Evolutionary conservation across 2,888 invertebrate genomes (phyloP).

Genomic region (Ophion ellenae): DNA sequence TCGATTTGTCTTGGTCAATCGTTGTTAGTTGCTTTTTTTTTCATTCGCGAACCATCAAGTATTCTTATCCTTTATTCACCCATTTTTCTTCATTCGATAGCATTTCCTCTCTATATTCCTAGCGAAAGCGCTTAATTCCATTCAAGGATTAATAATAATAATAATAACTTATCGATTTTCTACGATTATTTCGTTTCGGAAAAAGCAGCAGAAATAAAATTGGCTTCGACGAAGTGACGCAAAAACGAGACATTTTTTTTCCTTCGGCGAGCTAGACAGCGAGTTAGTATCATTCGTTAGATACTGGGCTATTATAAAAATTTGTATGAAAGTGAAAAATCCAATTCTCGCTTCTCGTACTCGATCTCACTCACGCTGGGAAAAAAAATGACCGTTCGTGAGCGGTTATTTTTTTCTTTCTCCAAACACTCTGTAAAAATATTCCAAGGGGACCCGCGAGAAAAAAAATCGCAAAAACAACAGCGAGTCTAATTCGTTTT

Average conservation of each 20-base stretch:
- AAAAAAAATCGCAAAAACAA: slow-evolving; percentile 21
- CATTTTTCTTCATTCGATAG: slow-evolving; percentile 1
- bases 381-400: slow-evolving; percentile 11
- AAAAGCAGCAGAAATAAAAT: slow-evolving; percentile 31
- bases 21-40: neutral
- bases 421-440: slow-evolving; percentile 38
- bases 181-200: slow-evolving; percentile 28
- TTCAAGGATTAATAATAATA: slow-evolving; percentile 51
- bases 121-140: slow-evolving; percentile 50
- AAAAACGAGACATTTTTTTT: slow-evolving; percentile 20
- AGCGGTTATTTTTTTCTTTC: neutral
- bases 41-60: neutral
- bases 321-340: slow-evolving; percentile 68
- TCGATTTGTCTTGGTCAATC: neutral
- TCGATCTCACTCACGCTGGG: slow-evolving; percentile 18
- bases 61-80: neutral
- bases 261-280: slow-evolving; percentile 19
- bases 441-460: slow-evolving; percentile 20
- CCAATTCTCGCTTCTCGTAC: slow-evolving; percentile 25
- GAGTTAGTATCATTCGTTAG: slow-evolving; percentile 30
- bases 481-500: slow-evolving; percentile 1
- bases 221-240: slow-evolving; percentile 35
- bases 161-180: slow-evolving; percentile 35
- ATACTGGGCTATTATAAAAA: slow-evolving; percentile 61
- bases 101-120: slow-evolving; percentile 24